Evolutionary conservation across 2,797 vertebrate genomes (phyloP).

Genomic region (Urocyon cinereoargenteus): DNA sequence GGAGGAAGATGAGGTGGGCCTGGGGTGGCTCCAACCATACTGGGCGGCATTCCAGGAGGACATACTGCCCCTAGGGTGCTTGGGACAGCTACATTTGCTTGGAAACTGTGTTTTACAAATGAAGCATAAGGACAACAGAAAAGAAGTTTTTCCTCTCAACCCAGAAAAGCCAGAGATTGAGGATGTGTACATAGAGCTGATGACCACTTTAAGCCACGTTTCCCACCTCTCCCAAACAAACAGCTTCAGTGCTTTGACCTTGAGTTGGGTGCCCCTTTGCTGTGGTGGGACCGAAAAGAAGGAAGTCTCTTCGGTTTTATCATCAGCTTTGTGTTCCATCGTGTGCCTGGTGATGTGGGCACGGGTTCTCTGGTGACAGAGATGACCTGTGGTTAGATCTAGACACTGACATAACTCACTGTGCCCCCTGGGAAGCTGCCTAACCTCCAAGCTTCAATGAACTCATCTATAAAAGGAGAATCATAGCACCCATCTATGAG

Average conservation of each 20-base stretch:
- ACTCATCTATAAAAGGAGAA: not conserved
- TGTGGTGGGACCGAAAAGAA: not conserved
- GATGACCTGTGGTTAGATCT: not conserved
- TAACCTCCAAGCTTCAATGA: not conserved
- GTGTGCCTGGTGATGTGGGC: not conserved
- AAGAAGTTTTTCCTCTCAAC: not conserved
- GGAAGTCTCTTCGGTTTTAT: not conserved
- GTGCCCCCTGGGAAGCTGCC: not conserved
- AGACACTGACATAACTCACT: not conserved
- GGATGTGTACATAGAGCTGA: not conserved
- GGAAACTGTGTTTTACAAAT: slow-evolving; percentile 34
- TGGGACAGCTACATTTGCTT: not conserved
- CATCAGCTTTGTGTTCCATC: not conserved
- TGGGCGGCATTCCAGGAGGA: not conserved
- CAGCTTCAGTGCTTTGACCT: not conserved
- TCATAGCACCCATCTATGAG: not conserved
- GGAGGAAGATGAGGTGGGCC: not conserved
- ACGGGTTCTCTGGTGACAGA: not conserved
- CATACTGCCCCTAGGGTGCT: not conserved
- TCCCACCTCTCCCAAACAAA: not conserved
- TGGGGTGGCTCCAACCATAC: not conserved
- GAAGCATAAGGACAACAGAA: not conserved
- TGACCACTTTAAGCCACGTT: not conserved
- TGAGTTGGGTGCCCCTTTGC: not conserved
- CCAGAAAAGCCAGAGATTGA: not conserved